phyloP scores from a whole-genome alignment of 2,888 invertebrate species.

The Drosophila vallismaia region DNA sequence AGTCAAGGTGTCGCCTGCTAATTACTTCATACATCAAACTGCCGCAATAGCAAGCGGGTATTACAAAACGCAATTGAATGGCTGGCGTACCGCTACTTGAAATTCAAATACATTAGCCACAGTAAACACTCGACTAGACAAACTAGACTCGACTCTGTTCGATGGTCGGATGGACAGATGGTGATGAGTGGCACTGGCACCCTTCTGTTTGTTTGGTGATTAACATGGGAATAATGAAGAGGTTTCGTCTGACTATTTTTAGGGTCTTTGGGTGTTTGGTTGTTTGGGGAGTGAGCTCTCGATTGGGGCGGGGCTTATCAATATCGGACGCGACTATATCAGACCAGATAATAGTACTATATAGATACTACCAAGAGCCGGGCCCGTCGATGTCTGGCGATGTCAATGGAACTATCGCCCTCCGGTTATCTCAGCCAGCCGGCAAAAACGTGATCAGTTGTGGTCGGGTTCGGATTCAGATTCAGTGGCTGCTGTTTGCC shows the following conservation, averaged over 20 bases:
- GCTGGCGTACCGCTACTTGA: constrained; percentile 8
- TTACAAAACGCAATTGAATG: constrained; percentile 22
- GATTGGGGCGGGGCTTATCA: constrained; percentile 10
- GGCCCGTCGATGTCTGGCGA: constrained; percentile 33
- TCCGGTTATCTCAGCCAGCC: constrained; percentile 33
- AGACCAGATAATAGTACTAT: constrained; percentile 31
- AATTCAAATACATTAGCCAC: constrained; percentile 39
- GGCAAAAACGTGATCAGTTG: constrained; percentile 44
- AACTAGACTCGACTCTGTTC: constrained; percentile 8
- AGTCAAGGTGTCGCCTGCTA: constrained; percentile 20
- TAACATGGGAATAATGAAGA: constrained; percentile 42
- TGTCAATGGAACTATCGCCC: constrained; percentile 44
- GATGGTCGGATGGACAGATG: constrained; percentile 17
- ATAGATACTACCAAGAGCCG: constrained; percentile 20
- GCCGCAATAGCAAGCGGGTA: constrained; percentile 1
- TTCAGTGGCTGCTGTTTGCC: constrained; percentile 25
- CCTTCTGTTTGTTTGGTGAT: constrained; percentile 35
- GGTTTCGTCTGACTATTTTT: constrained; percentile 38
- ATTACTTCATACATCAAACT: constrained; percentile 16
- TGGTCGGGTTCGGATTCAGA: constrained; percentile 28
- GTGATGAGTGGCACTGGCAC: constrained; percentile 31
- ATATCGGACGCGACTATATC: constrained; percentile 29
- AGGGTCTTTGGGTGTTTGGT: constrained; percentile 29
- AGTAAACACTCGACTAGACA: constrained; percentile 26
- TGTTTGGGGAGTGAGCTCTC: constrained; percentile 12